A percentile compares a stretch with the other conserved stretches of the same genome.
Evolutionary conservation across 2,113 vertebrate genomes (phyloP).

Genomic region (Plectropomus leopardus): DNA sequence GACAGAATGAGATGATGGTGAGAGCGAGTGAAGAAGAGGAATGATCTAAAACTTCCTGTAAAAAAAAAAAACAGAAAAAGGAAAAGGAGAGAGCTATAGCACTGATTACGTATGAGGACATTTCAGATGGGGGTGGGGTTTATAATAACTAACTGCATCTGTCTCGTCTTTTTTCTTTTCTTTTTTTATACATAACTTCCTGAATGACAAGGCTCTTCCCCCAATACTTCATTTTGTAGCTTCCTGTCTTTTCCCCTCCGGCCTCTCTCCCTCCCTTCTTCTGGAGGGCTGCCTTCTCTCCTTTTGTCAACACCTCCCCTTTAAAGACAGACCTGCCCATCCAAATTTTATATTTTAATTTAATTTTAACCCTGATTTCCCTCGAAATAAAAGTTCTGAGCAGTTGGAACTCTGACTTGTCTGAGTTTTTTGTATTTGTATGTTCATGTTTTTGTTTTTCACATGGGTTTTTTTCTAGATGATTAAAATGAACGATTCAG

Average conservation of each 20-base stretch:
- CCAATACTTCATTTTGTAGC: constrained; percentile 65
- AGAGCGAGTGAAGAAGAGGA: constrained; percentile 52
- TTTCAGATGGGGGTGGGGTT: constrained; percentile 78
- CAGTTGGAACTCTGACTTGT: constrained; percentile 75
- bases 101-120: constrained; percentile 82
- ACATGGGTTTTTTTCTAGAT: background rate
- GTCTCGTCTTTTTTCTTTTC: constrained; percentile 48
- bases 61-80: constrained; percentile 51
- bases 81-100: constrained; percentile 75
- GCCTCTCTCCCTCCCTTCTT: constrained; percentile 21
- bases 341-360: constrained; percentile 85
- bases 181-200: constrained; percentile 67
- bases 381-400: constrained; percentile 88
- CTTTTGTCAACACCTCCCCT: constrained; percentile 36
- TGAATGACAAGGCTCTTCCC: constrained; percentile 59
- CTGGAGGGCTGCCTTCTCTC: constrained; percentile 48
- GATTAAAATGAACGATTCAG: background rate
- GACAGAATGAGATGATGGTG: constrained; percentile 57
- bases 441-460: background rate
- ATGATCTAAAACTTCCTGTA: constrained; percentile 62
- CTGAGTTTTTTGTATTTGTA: constrained; percentile 13
- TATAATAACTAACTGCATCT: constrained; percentile 78
- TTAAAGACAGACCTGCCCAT: constrained; percentile 67
- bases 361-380: constrained; percentile 85
- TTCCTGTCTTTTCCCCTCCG: constrained; percentile 26